phyloP scores from a whole-genome alignment of 2,888 invertebrate species.

The Machimus rusticus region DNA sequence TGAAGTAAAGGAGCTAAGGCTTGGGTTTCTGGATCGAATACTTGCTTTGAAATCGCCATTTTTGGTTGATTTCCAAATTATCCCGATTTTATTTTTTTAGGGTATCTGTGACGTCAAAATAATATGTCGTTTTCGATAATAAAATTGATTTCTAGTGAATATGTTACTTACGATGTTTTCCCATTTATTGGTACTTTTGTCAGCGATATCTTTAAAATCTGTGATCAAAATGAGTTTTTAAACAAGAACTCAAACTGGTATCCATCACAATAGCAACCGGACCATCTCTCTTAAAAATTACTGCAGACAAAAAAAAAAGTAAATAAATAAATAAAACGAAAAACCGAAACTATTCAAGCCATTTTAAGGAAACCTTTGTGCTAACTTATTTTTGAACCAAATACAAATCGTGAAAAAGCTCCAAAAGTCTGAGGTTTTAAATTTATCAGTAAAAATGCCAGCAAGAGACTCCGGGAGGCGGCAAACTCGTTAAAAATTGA shows the following conservation, averaged over 20 bases:
- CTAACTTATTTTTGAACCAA: not conserved
- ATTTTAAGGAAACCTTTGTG: not conserved
- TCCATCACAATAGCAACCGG: not conserved
- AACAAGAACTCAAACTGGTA: no score
- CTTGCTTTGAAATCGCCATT: no score
- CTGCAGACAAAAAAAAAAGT: not conserved
- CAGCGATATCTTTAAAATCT: not conserved
- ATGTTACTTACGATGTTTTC: no score
- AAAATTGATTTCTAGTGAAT: no score
- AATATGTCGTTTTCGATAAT: no score
- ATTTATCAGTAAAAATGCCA: not conserved
- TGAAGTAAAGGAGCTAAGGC: no score
- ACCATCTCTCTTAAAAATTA: not conserved
- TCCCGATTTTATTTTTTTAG: no score
- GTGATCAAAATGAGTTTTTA: not conserved
- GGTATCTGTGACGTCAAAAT: no score
- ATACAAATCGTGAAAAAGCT: not conserved
- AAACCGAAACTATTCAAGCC: not conserved
- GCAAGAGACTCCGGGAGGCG: not conserved
- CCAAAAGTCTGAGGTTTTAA: constrained; percentile 26
- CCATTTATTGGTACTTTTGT: not conserved
- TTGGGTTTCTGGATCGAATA: no score
- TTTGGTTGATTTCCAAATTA: no score
- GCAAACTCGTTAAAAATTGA: not conserved
- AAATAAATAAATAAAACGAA: not conserved